A percentile compares a stretch with the other conserved stretches of the same genome.
phyloP scores from a whole-genome alignment of 2,113 vertebrate species.

The Nipponia nippon region DNA sequence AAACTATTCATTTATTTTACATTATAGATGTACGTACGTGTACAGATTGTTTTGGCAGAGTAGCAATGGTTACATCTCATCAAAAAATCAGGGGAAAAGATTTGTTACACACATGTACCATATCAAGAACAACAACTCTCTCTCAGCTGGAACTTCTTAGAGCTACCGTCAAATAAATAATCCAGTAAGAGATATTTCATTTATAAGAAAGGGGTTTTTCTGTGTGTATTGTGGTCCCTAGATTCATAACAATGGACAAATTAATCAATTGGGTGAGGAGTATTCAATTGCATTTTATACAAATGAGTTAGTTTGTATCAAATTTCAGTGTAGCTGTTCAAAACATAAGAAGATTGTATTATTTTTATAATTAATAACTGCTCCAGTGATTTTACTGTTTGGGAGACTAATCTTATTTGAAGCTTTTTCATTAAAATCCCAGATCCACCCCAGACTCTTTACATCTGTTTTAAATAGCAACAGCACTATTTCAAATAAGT shows the following conservation, averaged over 20 bases:
- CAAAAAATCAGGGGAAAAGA: not conserved
- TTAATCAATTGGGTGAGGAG: not conserved
- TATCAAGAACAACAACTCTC: not conserved
- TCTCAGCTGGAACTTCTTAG: not conserved
- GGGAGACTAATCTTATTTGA: not conserved
- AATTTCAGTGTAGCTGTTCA: not conserved
- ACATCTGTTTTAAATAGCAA: constrained; percentile 26
- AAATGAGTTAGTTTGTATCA: not conserved
- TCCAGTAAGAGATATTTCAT: not conserved
- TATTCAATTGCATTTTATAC: not conserved
- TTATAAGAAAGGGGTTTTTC: not conserved
- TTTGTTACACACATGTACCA: not conserved
- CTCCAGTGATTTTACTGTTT: not conserved
- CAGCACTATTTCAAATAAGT: not conserved
- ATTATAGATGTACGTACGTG: fast-evolving
- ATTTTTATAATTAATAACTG: constrained; percentile 16
- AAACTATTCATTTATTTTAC: not conserved
- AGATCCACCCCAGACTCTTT: not conserved
- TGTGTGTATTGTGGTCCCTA: not conserved
- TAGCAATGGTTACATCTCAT: not conserved
- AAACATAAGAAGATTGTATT: not conserved
- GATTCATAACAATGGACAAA: not conserved
- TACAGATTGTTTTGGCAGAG: not conserved
- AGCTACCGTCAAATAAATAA: not conserved
- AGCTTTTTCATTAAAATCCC: constrained; percentile 18